phyloP scores from a whole-genome alignment of 2,888 invertebrate genomes.

The Diaperis boleti region DNA sequence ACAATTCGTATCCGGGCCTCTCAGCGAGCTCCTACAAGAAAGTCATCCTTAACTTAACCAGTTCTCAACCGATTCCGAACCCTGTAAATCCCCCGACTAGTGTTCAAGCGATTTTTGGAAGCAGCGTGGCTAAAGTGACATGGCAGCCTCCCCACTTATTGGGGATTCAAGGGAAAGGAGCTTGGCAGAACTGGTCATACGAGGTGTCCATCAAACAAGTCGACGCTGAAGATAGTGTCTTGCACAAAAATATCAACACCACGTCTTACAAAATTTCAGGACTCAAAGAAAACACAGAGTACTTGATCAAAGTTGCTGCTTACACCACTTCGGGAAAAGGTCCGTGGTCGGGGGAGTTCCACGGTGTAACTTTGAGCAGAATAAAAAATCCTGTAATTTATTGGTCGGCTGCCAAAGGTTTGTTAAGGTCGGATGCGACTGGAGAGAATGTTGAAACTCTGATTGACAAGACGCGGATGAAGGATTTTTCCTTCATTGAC shows the following conservation, averaged over 20 bases:
- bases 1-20: slow-evolving; percentile 77
- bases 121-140: slow-evolving; percentile 79
- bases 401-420: slow-evolving; percentile 82
- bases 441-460: slow-evolving; percentile 81
- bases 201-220: slow-evolving; percentile 77
- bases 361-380: slow-evolving; percentile 76
- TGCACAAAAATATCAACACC: slow-evolving; percentile 69
- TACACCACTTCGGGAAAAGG: slow-evolving; percentile 82
- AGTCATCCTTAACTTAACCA: slow-evolving; percentile 72
- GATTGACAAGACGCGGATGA: slow-evolving; percentile 72
- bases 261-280: slow-evolving; percentile 76
- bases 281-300: slow-evolving; percentile 81
- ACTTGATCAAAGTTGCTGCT: slow-evolving; percentile 83
- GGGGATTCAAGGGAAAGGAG: slow-evolving; percentile 77
- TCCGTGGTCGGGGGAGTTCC: slow-evolving; percentile 83
- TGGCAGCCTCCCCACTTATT: slow-evolving; percentile 86
- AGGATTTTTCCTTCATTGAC: slow-evolving; percentile 71
- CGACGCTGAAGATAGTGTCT: slow-evolving; percentile 63
- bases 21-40: slow-evolving; percentile 61
- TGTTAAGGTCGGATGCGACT: slow-evolving; percentile 85
- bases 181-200: slow-evolving; percentile 83
- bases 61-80: slow-evolving; percentile 83
- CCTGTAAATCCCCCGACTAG: slow-evolving; percentile 83
- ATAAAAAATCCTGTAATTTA: slow-evolving; percentile 74
- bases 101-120: slow-evolving; percentile 85